A percentile compares a stretch with the other conserved stretches of the same genome.
Evolutionary conservation across 2,113 vertebrate genomes (phyloP).

Genomic region (Myotis yumanensis): DNA sequence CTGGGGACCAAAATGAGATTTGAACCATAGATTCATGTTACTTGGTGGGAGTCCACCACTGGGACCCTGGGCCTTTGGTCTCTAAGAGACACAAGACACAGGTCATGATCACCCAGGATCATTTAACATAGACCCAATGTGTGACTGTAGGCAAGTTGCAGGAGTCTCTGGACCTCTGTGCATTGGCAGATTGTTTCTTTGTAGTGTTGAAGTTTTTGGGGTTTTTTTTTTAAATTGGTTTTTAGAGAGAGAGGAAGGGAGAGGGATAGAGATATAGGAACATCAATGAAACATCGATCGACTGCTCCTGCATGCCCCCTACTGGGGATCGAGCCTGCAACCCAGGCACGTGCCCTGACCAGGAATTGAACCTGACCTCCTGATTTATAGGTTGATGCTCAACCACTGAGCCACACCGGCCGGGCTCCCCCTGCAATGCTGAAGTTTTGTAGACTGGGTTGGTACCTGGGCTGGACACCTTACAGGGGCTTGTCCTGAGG

Average conservation of each 20-base stretch:
- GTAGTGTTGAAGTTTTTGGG: no score
- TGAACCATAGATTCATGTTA: neutral
- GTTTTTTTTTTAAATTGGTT: no score
- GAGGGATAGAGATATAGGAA: no score
- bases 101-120: neutral
- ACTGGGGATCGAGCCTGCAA: no score
- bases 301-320: no score
- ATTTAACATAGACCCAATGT: neutral
- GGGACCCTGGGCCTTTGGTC: neutral
- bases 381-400: no score
- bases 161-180: neutral
- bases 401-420: no score
- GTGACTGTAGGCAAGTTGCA: rapidly evolving
- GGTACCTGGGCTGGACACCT: neutral
- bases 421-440: no score
- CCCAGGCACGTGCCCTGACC: no score
- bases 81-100: neutral
- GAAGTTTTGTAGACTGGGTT: rapidly evolving
- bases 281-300: no score
- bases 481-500: neutral
- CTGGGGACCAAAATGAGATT: neutral
- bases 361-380: no score
- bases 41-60: neutral
- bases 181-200: neutral
- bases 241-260: no score